phyloP scores from a whole-genome alignment of 2,113 vertebrate genomes.

The Catagonus wagneri region DNA sequence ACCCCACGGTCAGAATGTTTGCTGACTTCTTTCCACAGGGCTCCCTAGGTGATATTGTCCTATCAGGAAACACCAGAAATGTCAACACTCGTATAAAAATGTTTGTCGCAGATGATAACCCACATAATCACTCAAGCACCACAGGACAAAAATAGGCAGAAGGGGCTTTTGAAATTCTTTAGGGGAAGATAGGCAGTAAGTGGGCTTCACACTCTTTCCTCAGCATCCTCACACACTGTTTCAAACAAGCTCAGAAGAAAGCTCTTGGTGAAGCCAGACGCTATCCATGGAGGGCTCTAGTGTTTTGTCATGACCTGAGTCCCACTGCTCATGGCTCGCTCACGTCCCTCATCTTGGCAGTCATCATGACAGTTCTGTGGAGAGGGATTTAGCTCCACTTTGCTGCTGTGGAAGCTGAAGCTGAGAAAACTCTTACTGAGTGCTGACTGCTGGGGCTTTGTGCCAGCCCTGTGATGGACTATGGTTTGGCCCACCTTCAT shows the following conservation, averaged over 20 bases:
- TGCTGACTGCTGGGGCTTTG: not conserved
- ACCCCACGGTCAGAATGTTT: constrained; percentile 21
- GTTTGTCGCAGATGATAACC: constrained; percentile 75
- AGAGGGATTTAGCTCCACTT: not conserved
- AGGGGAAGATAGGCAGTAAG: constrained; percentile 72
- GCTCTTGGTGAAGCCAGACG: not conserved
- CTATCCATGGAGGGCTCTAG: not conserved
- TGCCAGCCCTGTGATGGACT: not conserved
- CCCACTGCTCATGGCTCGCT: not conserved
- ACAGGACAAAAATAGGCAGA: constrained; percentile 79
- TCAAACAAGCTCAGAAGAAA: not conserved
- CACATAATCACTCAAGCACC: constrained; percentile 69
- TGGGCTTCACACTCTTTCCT: constrained; percentile 59
- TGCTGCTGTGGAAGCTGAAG: not conserved
- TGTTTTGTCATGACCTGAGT: not conserved
- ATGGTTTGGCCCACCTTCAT: not conserved
- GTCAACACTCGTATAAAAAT: constrained; percentile 72
- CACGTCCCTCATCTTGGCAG: not conserved
- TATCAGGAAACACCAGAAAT: constrained; percentile 73
- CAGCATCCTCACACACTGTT: constrained; percentile 39
- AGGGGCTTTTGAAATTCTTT: constrained; percentile 77
- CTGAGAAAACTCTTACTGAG: not conserved
- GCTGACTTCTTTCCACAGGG: constrained; percentile 60
- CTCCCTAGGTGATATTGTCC: constrained; percentile 48
- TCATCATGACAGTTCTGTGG: not conserved